Evolutionary conservation across 2,888 invertebrate genomes (phyloP).

Genomic region (Entomobrya proxima): DNA sequence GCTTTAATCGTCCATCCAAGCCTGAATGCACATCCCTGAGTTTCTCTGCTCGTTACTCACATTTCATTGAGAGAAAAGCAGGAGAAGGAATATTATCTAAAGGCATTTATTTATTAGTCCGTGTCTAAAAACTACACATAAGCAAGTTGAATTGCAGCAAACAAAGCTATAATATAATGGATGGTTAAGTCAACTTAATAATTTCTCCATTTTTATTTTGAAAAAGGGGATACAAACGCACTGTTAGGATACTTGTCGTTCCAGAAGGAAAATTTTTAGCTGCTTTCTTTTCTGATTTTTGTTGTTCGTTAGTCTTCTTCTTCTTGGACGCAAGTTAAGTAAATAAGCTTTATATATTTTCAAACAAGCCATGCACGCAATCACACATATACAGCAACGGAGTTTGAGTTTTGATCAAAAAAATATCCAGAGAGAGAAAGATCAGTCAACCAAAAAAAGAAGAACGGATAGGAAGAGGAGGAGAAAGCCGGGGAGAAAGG

Average conservation of each 20-base stretch:
- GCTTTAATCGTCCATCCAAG: conserved; percentile 55
- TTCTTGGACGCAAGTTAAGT: conserved; percentile 37
- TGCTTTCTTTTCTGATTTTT: too few relatives aligned
- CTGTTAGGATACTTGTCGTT: too few relatives aligned
- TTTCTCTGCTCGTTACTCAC: conserved; percentile 3
- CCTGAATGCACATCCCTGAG: conserved; percentile 33
- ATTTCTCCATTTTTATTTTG: conserved; percentile 21
- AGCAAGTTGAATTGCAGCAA: too few relatives aligned
- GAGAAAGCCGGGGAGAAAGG: conserved; percentile 43
- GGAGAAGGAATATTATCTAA: background rate
- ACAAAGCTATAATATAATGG: too few relatives aligned
- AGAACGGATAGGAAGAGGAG: conserved; percentile 11
- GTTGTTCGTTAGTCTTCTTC: background rate
- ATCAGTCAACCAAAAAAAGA: conserved; percentile 36
- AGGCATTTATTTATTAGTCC: too few relatives aligned
- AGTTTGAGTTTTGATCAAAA: background rate
- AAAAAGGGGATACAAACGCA: too few relatives aligned
- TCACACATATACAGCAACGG: conserved; percentile 27
- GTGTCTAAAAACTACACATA: too few relatives aligned
- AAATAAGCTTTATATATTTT: conserved; percentile 50
- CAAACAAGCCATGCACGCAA: conserved; percentile 14
- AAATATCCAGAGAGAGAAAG: conserved; percentile 8
- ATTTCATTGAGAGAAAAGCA: background rate
- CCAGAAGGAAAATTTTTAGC: too few relatives aligned
- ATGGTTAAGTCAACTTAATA: conserved; percentile 33